Evolutionary conservation across 30 jellyfish, hydroid and myxozoan genomes (phyloP), one percentile per base, ranked within the genome.

Genomic region (Hydractinia echinata): DNA sequence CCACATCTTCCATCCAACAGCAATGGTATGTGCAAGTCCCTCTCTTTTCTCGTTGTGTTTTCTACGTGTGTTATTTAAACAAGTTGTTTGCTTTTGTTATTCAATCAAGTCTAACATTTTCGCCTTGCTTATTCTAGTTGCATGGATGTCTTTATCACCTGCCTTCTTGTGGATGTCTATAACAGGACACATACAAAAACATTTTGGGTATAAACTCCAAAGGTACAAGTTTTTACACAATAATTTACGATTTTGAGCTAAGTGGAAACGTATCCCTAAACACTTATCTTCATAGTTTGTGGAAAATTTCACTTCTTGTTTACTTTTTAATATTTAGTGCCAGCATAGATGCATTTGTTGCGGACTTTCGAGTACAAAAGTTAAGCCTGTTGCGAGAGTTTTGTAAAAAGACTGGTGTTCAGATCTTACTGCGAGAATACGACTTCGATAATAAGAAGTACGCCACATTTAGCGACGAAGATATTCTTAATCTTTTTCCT

Each of bases 71-170:
- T 30, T 30, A 30, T 30, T 30, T 30, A 30, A 30, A 30, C 44
- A 30, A 30, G 44, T 30, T 30, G 44, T 30, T 30, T 30, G 44
- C 44, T 30, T 30, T 30, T 30, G 44, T 30, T 30, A 30, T 30
- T 30, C 44, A 30, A 30, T 30, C 44, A 30, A 30, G 44, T 30
- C 44, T 30, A 30, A 30, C 44, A 30, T 30, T 30, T 30, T 1
- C 2, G 44, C 44, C 4, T 51, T 30, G 55, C 9, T 66, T 56
- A 50, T 81, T 79, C 58, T 62, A 93, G 99, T 87, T 79, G 95
- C 96, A 1, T 94, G 99, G 99, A 83, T 88, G 73, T 81, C 91
- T 51, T 66, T 94, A 52, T 73, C 97, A 4, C 99, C 97, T 15
- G 70, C 95, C 10, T 52, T 74, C 14, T 73, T 94, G 54, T 94